Conservation (phyloP, 2,113 vertebrate species). For the Thermophis baileyi region DNA sequence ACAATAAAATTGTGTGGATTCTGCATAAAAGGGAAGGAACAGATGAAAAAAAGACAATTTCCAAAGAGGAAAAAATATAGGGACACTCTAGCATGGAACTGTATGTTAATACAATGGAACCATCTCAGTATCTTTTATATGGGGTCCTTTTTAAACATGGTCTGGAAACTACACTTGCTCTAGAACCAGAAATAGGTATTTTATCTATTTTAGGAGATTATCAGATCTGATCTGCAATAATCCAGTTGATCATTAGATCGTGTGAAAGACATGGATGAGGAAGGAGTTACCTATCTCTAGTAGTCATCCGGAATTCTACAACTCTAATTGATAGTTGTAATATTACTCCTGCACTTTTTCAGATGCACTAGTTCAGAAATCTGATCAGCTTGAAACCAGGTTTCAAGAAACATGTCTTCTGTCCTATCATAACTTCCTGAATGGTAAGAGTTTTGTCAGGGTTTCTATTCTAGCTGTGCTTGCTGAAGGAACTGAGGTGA, state of each 20-base stretch:
- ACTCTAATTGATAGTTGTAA: not conserved
- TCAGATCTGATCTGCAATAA: not conserved
- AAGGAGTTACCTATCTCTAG: not conserved
- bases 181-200: not conserved
- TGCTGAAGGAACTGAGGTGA: not conserved
- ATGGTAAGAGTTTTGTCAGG: not conserved
- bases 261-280: not conserved
- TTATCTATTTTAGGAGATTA: not conserved
- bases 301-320: not conserved
- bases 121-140: not conserved
- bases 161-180: not conserved
- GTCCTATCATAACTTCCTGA: not conserved
- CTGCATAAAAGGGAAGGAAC: not conserved
- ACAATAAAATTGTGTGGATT: not conserved
- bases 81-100: not conserved
- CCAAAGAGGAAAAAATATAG: not conserved
- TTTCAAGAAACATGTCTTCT: not conserved
- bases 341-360: not conserved
- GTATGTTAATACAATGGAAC: not conserved
- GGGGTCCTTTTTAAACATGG: not conserved
- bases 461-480: not conserved
- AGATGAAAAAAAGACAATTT: not conserved
- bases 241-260: not conserved
- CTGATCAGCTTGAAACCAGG: not conserved
- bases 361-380: not conserved